Base-by-base conservation (phyloP, 1,140 invertebrate species). In the Ceratina japonica region DNA sequence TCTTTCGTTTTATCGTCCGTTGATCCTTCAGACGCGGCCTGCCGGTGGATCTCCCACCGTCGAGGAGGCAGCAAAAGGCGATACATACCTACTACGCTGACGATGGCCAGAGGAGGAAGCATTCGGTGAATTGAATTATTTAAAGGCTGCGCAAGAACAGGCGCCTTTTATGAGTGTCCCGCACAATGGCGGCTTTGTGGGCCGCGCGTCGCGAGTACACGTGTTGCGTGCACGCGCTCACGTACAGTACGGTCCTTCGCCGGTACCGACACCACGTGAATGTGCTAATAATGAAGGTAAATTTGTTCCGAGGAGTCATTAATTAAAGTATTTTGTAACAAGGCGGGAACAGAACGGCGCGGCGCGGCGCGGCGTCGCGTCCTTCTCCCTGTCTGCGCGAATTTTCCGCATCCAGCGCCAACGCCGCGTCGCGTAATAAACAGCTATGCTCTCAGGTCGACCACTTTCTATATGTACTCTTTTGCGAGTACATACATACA, bases 71-170 rank as follows among this genome's bases (percentile, higher is more conserved):
- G 81, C 87, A 86, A 87, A 88, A 89, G 88, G 82, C 87, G 87
- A 87, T 82, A 77, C 80, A 79, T 44, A 44, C 37, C 37, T 44
- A 44, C 37, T 44, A 10, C 37, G 37, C 37, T 44, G 37, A 44
- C 80, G 77, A 37, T 82, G 81, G 16, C 54, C 65, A 84, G 74
- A 81, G 83, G 83, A 83, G 78, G 87, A 87, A 87, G 86, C 88
- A 90, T 92, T 91, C 88, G 90, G 84, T 91, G 90, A 92, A 92
- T 91, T 91, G 90, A 91, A 92, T 91, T 91, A 92, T 92, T 92
- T 91, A 88, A 91, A 91, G 89, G 89, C 85, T 83, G 87, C 89
- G 89, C 87, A 90, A 89, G 87, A 90, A 92, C 88, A 91, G 89
- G 86, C 87, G 88, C 84, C 88, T 90, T 90, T 90, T 90, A 89